Evolutionary conservation across 2,113 vertebrate genomes (phyloP).

Genomic region (Anoura caudifer): DNA sequence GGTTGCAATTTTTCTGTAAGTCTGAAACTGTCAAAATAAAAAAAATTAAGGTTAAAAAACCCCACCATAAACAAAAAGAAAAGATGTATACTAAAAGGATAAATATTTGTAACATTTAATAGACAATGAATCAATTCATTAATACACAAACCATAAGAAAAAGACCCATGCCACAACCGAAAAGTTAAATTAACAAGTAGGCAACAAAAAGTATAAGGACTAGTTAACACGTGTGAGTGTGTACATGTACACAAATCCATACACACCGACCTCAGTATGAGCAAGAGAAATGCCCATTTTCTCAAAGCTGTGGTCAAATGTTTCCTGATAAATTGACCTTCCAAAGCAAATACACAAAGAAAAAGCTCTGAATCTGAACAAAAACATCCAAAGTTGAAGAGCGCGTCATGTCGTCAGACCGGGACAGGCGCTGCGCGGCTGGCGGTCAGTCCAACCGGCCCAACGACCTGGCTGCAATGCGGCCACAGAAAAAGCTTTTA

Average conservation of each 20-base stretch:
- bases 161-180: background rate
- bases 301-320: background rate
- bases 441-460: background rate
- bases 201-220: background rate
- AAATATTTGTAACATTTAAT: background rate
- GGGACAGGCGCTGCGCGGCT: no score
- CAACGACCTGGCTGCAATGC: background rate
- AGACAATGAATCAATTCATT: background rate
- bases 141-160: background rate
- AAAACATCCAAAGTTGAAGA: background rate
- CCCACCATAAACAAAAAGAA: background rate
- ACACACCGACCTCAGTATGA: background rate
- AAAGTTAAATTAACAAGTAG: background rate
- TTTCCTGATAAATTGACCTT: background rate
- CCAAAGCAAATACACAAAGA: background rate
- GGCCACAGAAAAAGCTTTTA: background rate
- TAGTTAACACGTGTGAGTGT: background rate
- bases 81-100: background rate
- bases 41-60: background rate
- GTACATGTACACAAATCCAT: rapidly evolving
- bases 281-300: background rate
- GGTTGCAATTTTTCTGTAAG: background rate
- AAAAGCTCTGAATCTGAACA: background rate
- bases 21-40: background rate
- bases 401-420: no score